Evolutionary conservation across 1,140 invertebrate genomes (phyloP).

Genomic region (Protaetia brevitarsis): DNA sequence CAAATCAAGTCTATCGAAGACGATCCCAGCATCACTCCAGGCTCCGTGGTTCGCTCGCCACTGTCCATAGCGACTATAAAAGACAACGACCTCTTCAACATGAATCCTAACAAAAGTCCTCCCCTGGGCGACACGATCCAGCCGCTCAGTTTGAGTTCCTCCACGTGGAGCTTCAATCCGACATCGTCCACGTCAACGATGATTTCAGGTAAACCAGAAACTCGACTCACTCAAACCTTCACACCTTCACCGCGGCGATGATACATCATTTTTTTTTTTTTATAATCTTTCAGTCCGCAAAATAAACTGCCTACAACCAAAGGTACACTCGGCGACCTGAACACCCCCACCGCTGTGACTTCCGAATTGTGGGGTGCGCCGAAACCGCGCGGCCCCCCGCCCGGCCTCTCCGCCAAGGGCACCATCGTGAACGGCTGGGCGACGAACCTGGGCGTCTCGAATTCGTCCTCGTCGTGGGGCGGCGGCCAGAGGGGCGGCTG

Average conservation of each 20-base stretch:
- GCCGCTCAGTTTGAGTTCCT: slow-evolving; percentile 71
- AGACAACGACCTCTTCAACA: slow-evolving; percentile 76
- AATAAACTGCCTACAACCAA: slow-evolving; percentile 43
- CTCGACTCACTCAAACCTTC: background rate
- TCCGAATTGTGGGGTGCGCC: slow-evolving; percentile 73
- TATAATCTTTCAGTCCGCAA: slow-evolving; percentile 43
- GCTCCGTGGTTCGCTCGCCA: slow-evolving; percentile 87
- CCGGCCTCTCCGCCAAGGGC: slow-evolving; percentile 64
- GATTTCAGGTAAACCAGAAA: slow-evolving; percentile 17
- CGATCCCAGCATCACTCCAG: slow-evolving; percentile 95
- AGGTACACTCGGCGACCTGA: slow-evolving; percentile 42
- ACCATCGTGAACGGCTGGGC: slow-evolving; percentile 44
- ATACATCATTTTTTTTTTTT: background rate
- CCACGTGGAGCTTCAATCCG: slow-evolving; percentile 89
- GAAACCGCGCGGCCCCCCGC: slow-evolving; percentile 71
- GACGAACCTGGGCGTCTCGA: slow-evolving; percentile 36
- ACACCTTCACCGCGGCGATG: background rate
- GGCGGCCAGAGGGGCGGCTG: slow-evolving; percentile 47
- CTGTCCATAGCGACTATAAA: slow-evolving; percentile 83
- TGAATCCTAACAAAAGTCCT: slow-evolving; percentile 65
- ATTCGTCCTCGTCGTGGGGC: slow-evolving; percentile 35
- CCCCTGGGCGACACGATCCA: slow-evolving; percentile 59
- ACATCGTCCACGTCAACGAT: slow-evolving; percentile 54
- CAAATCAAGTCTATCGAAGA: slow-evolving; percentile 95
- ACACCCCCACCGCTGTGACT: slow-evolving; percentile 64